These are phyloP conservation scores for Herminia tarsipennalis DNA, from an alignment of 2,888 invertebrate genomes.

Conservation along the genomic window DNA sequence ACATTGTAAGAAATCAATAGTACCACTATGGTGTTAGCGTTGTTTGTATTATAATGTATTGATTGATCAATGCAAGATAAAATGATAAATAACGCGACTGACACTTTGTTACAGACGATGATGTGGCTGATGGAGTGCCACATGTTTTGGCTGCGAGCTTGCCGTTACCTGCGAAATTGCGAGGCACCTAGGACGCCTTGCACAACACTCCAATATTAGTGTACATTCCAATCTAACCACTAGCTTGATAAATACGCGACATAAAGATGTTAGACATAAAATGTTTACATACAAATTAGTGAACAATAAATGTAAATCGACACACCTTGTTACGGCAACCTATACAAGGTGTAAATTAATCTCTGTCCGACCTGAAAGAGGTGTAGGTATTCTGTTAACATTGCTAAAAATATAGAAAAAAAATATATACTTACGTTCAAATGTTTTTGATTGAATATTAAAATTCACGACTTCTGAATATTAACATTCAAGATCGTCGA, in stretches of 20 bases:
- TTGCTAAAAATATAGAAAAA: too few relatives aligned
- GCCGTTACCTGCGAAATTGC: conserved; percentile 40
- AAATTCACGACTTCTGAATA: too few relatives aligned
- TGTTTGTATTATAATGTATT: too few relatives aligned
- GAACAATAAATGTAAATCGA: conserved; percentile 10
- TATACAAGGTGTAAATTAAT: too few relatives aligned
- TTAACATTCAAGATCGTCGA: too few relatives aligned
- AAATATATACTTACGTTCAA: too few relatives aligned
- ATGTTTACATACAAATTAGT: conserved; percentile 28
- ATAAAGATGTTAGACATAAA: conserved; percentile 27
- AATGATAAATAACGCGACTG: not conserved
- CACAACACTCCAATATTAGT: conserved; percentile 43
- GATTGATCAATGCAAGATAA: too few relatives aligned
- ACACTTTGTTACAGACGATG: conserved; percentile 40
- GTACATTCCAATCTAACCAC: conserved; percentile 54
- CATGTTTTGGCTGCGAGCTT: conserved; percentile 35
- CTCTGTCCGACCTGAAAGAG: too few relatives aligned
- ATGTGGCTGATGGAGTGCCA: conserved; percentile 17
- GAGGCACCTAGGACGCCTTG: conserved; percentile 15
- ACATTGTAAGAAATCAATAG: too few relatives aligned
- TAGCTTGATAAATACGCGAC: conserved; percentile 15
- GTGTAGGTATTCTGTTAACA: too few relatives aligned
- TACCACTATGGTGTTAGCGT: too few relatives aligned
- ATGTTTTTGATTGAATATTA: too few relatives aligned
- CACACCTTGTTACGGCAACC: conserved; percentile 7